Base-by-base conservation (phyloP, 2,113 vertebrate genomes). In the Gambusia holbrooki region DNA sequence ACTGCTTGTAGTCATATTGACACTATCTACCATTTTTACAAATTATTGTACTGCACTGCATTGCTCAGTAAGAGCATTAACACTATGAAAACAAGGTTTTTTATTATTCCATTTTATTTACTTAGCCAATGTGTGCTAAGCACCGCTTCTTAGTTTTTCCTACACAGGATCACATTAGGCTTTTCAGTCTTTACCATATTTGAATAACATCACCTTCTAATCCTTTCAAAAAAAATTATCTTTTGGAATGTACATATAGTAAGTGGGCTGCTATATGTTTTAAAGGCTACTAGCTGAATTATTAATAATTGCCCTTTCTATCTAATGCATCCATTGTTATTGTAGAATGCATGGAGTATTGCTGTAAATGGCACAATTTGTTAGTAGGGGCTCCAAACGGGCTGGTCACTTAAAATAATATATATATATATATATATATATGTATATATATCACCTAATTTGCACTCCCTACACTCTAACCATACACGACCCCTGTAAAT, bases 281-380 rank as follows among this genome's bases (percentile, higher is more conserved):
- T 67, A 80, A 35, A 35, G 61, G 61, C 66, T 17, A 10, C 61
- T 74, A 67, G 72, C 86, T 87, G 81, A 88, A 87, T 85, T 76
- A 84, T 88, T 87, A 74, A 80, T 32, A 37, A 11, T 62, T 37
- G 35, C 27, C 66, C 15, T 54, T n/a, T 75, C 71, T 63, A 32
- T 73, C 69, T 73, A 51, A 80, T 76, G 25, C 22, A 58, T 73
- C 81, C 85, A 86, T 88, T 83, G 84, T 69, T 65, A 66, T 62
- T 70, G 5, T 61, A 66, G 51, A 68, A 48, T 58, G 25, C 37
- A 54, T 25, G 33, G 33, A 71, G 67, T 66, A 71, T 10, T 11
- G 7, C 48, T 61, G 69, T 87, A 80, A 89, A 81, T 54, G 66
- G 32, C 68, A 71, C 28, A 77, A 28, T 79, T 87, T 83, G 62